Evolutionary conservation across 2,797 vertebrate genomes (phyloP), one percentile per base, ranked within the genome.

Genomic region (Benthosema pterotum): DNA sequence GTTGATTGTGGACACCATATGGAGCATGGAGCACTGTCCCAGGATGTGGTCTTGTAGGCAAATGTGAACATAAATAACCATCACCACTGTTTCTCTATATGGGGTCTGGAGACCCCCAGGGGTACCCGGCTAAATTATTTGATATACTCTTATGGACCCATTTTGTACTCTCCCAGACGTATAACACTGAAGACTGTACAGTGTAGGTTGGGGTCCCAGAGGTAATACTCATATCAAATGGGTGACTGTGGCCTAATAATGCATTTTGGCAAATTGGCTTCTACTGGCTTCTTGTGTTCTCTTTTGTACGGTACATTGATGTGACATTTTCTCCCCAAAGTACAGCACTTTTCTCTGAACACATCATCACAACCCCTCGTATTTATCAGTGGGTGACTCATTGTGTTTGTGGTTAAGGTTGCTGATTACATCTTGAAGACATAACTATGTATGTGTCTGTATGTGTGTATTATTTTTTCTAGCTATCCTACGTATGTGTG

Each of bases 401-500:
- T 2, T 66, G 59, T 66, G 72, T 80, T 66, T 61, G 58, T 59
- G 70, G 64, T 76, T 64, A 25, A 42, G 69, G 59, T 42, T 42
- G 22, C 22, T 25, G 61, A 70, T 69, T 8, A 5, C 53, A 48
- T 68, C 69, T 69, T 70, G 51, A n/a, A 66, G 60, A 58, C 22
- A 60, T 48, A 67, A 61, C 74, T 64, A 72, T 59, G 51, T 69
- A 59, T 62, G 64, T 63, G 56, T 60, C 48, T 66, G 42, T 19
- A 58, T 52, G 14, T 25, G 25, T 25, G 2, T 2, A 25, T 25
- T 25, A 25, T 25, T 32, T 38, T 9, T 38, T 38, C 32, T 38
- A 38, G 8, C 32, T 38, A 38, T 7, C 8, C 32, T 38, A 9
- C 2, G 8, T 38, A 38, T 38, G 32, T 38, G 32, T 38, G 32